Evolutionary conservation across 2,797 vertebrate genomes (phyloP).

Genomic region (Pelochelys cantorii): DNA sequence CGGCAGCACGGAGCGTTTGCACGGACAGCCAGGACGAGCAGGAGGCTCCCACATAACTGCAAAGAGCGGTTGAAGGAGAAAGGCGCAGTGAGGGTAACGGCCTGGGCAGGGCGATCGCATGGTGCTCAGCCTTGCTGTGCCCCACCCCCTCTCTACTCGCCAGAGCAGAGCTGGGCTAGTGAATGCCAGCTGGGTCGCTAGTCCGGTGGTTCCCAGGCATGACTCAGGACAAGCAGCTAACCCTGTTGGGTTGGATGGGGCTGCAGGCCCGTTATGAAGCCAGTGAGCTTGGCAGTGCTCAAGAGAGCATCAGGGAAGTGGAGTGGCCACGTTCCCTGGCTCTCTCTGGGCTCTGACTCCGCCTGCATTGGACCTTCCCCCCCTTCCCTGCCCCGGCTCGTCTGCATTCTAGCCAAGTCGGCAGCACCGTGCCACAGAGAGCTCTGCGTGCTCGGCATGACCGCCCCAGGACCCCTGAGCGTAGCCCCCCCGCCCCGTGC

Average conservation of each 20-base stretch:
- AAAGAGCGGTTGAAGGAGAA: background rate
- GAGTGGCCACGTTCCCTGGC: background rate
- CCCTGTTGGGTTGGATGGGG: background rate
- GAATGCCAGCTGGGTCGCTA: fast-evolving
- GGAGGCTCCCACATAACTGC: background rate
- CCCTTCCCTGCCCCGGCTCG: background rate
- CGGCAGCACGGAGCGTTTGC: no score
- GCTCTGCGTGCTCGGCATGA: background rate
- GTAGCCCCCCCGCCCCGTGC: background rate
- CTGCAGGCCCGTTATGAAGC: background rate
- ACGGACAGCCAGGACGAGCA: no score
- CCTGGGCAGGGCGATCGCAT: background rate
- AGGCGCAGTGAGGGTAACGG: background rate
- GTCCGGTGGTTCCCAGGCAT: background rate
- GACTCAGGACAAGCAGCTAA: background rate
- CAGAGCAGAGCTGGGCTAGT: fast-evolving
- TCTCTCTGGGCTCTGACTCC: background rate
- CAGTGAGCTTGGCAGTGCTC: background rate
- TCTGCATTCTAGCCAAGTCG: background rate
- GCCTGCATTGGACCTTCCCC: background rate
- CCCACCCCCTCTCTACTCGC: background rate
- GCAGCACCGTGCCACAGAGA: background rate
- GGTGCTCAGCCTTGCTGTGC: background rate
- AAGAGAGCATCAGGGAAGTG: background rate
- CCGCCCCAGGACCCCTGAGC: background rate